phyloP scores from a whole-genome alignment of 2,797 vertebrate genomes.

The Danio choprae region DNA sequence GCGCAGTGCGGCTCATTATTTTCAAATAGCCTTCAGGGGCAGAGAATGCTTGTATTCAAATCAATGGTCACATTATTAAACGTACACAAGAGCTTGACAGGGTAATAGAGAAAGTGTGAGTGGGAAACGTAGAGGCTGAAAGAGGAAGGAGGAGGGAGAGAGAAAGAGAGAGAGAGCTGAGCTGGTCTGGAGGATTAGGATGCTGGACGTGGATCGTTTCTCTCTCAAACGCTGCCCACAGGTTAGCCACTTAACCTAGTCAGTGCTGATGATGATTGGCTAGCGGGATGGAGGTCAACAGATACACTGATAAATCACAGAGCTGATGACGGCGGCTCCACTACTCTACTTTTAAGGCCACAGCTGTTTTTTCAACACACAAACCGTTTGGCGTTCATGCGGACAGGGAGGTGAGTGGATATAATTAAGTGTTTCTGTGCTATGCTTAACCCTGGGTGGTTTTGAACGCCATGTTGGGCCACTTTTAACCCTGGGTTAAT shows the following conservation, averaged over 20 bases:
- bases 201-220: constrained; percentile 51
- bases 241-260: constrained; percentile 64
- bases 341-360: background rate
- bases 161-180: background rate
- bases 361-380: constrained; percentile 11
- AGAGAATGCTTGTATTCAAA: constrained; percentile 28
- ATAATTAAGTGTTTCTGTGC: constrained; percentile 4
- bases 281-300: constrained; percentile 58
- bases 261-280: constrained; percentile 48
- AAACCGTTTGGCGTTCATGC: background rate
- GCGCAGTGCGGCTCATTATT: constrained; percentile 18
- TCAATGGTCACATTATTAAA: constrained; percentile 30
- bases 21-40: constrained; percentile 38
- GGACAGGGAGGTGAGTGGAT: constrained; percentile 6
- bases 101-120: constrained; percentile 23
- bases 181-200: constrained; percentile 50
- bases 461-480: background rate
- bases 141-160: background rate
- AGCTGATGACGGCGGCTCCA: constrained; percentile 56
- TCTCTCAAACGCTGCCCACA: constrained; percentile 47
- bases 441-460: background rate
- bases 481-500: constrained; percentile 10
- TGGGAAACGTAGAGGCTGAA: constrained; percentile 6
- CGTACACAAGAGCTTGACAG: constrained; percentile 2
- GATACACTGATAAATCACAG: constrained; percentile 65